Evolutionary conservation across 2,888 invertebrate species (phyloP).

Genomic region (Trachelus iudaicus): DNA sequence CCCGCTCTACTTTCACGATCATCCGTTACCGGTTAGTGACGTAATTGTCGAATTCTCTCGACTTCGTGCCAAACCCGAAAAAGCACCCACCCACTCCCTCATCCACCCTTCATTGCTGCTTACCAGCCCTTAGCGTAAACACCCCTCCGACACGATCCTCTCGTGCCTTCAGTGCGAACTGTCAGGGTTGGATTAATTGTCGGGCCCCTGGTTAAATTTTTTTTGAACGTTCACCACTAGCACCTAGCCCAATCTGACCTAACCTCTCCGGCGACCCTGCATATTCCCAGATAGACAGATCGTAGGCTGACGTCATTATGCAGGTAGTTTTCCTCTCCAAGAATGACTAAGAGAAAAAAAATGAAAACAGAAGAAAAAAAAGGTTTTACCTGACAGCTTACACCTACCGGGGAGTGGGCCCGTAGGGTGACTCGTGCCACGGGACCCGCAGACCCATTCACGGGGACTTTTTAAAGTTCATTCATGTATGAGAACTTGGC

Average conservation of each 20-base stretch:
- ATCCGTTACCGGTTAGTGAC: conserved; percentile 62
- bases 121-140: conserved; percentile 4
- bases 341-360: conserved; percentile 46
- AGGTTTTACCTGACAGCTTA: conserved; percentile 3
- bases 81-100: conserved; percentile 9
- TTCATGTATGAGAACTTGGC: conserved; percentile 24
- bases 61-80: conserved; percentile 47
- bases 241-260: not conserved
- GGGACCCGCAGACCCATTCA: conserved; percentile 36
- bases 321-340: conserved; percentile 45
- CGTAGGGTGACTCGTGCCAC: conserved; percentile 41
- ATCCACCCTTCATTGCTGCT: conserved; percentile 21
- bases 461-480: conserved; percentile 36
- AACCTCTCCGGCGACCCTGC: not conserved
- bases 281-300: not conserved
- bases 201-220: not conserved
- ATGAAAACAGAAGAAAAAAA: not conserved
- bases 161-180: conserved; percentile 17
- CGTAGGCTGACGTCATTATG: conserved; percentile 22
- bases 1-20: conserved; percentile 42
- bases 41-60: conserved; percentile 64
- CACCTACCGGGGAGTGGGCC: conserved; percentile 13
- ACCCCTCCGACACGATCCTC: conserved; percentile 22
- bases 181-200: conserved; percentile 15
- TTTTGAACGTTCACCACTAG: not conserved